Evolutionary conservation across 2,797 vertebrate genomes (phyloP).

Genomic region (Apogon hyalosoma): DNA sequence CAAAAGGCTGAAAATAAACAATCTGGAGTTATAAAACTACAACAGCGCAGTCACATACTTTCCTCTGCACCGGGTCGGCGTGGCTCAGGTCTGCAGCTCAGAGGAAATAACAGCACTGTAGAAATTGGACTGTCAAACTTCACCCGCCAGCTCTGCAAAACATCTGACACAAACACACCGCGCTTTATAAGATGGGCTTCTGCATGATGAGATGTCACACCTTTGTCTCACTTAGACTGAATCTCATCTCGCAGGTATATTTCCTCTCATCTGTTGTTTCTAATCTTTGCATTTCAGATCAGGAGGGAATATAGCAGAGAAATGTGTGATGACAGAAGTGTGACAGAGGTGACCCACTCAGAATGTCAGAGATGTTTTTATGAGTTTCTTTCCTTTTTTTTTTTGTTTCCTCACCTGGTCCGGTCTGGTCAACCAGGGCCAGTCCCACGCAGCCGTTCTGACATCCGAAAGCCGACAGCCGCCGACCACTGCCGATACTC

Average conservation of each 20-base stretch:
- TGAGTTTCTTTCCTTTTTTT: not conserved
- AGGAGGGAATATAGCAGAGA: too few species aligned
- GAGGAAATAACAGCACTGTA: constrained; percentile 87
- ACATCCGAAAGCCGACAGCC: constrained; percentile 89
- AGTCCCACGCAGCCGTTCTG: constrained; percentile 90
- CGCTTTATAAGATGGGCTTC: too few species aligned
- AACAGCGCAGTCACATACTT: constrained; percentile 41
- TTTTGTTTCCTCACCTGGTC: constrained; percentile 77
- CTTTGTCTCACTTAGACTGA: too few species aligned
- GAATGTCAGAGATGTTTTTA: not conserved
- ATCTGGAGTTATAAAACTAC: not conserved
- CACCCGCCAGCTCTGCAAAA: constrained; percentile 89
- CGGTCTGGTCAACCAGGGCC: constrained; percentile 87
- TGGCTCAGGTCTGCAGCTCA: constrained; percentile 50
- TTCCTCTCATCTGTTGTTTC: not conserved
- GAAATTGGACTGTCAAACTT: constrained; percentile 92
- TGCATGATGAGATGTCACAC: too few species aligned
- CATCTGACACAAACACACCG: constrained; percentile 72
- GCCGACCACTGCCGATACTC: constrained; percentile 74
- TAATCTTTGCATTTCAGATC: too few species aligned
- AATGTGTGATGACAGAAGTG: too few species aligned
- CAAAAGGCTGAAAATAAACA: not conserved
- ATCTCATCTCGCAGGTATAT: not conserved
- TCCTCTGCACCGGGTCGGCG: constrained; percentile 13
- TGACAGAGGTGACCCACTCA: not conserved